Evolutionary conservation across 2,113 vertebrate species (phyloP).

Genomic region (Oceanodroma tethys): DNA sequence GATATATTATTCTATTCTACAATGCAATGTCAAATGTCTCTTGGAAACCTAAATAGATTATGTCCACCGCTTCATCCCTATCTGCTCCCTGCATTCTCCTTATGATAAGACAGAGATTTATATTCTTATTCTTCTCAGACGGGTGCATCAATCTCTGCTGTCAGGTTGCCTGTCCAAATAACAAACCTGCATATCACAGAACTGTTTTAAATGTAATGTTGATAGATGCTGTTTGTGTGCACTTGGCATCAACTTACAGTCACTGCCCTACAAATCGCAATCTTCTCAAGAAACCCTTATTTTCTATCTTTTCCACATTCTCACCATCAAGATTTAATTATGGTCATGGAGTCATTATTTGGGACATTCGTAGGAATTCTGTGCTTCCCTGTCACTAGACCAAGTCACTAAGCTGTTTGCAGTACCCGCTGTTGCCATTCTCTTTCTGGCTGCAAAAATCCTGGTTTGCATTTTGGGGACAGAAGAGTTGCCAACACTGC

Average conservation of each 20-base stretch:
- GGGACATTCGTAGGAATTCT: not conserved
- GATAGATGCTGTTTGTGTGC: constrained; percentile 64
- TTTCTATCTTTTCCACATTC: not conserved
- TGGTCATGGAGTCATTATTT: not conserved
- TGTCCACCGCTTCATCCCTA: constrained; percentile 34
- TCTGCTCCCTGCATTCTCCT: constrained; percentile 49
- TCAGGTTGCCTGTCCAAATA: constrained; percentile 48
- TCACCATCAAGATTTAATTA: not conserved
- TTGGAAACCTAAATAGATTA: constrained; percentile 63
- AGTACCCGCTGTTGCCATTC: not conserved
- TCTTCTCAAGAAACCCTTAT: not conserved
- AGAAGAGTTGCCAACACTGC: not conserved
- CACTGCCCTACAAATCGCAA: not conserved
- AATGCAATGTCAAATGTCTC: constrained; percentile 48
- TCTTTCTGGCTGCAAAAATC: not conserved
- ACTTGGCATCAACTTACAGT: constrained; percentile 32
- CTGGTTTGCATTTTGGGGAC: not conserved
- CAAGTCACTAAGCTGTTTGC: not conserved
- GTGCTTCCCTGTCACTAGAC: not conserved
- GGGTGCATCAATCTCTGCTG: constrained; percentile 62
- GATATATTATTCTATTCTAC: constrained; percentile 40
- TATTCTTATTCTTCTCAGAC: constrained; percentile 65
- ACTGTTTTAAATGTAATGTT: constrained; percentile 63
- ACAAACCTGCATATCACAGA: constrained; percentile 62
- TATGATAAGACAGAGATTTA: constrained; percentile 68